These are phyloP conservation scores for Rhinoraja longicauda DNA, from an alignment of 2,797 vertebrate species.

Conservation along the genomic window DNA sequence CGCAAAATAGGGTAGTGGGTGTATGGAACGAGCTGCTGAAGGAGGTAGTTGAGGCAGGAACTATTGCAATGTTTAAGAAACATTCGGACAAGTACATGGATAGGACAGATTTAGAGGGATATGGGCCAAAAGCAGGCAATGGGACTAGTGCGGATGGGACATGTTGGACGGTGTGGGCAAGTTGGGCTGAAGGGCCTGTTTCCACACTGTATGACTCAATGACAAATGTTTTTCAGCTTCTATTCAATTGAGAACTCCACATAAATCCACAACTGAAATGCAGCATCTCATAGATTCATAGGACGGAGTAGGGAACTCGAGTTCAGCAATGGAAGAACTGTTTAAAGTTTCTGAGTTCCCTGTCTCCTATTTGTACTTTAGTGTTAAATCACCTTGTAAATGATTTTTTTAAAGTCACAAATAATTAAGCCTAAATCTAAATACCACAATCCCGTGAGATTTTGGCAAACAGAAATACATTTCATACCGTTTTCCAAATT, in stretches of 20 bases:
- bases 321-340: not conserved
- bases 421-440: not conserved
- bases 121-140: too few relatives aligned
- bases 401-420: not conserved
- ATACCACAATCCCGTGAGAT: not conserved
- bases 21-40: too few relatives aligned
- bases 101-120: too few relatives aligned
- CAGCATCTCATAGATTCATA: not conserved
- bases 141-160: too few relatives aligned
- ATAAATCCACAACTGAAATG: not conserved
- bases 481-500: not conserved
- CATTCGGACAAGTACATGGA: too few relatives aligned
- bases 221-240: not conserved
- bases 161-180: too few relatives aligned
- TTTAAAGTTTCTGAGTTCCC: not conserved
- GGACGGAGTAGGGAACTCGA: not conserved
- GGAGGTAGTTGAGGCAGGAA: too few relatives aligned
- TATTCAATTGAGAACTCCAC: not conserved
- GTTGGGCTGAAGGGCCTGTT: too few relatives aligned
- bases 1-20: too few relatives aligned
- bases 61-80: too few relatives aligned
- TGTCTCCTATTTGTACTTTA: not conserved
- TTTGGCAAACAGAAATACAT: not conserved
- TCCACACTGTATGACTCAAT: too few relatives aligned
- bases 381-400: not conserved